A percentile compares a stretch with the other conserved stretches of the same genome.
Conservation (phyloP, 2,888 invertebrate species). For the Diarsia dahlii region DNA sequence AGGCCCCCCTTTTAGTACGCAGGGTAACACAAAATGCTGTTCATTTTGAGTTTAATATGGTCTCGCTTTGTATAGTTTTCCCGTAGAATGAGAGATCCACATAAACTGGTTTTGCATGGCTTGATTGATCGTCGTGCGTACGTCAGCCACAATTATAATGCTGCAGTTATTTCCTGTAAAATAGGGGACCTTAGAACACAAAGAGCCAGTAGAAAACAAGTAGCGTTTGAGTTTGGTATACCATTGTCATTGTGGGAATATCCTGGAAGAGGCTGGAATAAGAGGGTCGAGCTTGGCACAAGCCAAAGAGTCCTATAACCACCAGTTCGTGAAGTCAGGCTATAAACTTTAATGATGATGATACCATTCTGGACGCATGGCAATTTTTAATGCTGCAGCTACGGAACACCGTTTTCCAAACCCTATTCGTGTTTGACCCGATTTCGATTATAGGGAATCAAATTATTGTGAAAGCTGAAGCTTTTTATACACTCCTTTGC, state of each 20-base stretch:
- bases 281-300: too few species aligned
- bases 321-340: too few species aligned
- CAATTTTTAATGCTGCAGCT: background rate
- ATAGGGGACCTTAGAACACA: background rate
- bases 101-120: too few species aligned
- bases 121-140: too few species aligned
- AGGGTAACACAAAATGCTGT: background rate
- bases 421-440: slow-evolving; percentile 17
- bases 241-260: background rate
- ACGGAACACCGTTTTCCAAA: slow-evolving; percentile 34
- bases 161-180: background rate
- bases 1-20: background rate
- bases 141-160: background rate
- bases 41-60: too few species aligned
- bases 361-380: background rate
- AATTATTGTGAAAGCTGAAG: slow-evolving; percentile 60
- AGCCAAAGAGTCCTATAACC: too few species aligned
- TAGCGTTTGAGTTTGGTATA: background rate
- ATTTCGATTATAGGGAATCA: slow-evolving; percentile 49
- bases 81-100: too few species aligned
- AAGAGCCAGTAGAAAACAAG: background rate
- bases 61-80: too few species aligned
- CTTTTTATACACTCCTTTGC: too few species aligned
- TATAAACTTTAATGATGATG: too few species aligned
- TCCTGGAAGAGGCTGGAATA: too few species aligned